Conservation (phyloP, 2,113 vertebrate species). For the Morone chrysops region DNA sequence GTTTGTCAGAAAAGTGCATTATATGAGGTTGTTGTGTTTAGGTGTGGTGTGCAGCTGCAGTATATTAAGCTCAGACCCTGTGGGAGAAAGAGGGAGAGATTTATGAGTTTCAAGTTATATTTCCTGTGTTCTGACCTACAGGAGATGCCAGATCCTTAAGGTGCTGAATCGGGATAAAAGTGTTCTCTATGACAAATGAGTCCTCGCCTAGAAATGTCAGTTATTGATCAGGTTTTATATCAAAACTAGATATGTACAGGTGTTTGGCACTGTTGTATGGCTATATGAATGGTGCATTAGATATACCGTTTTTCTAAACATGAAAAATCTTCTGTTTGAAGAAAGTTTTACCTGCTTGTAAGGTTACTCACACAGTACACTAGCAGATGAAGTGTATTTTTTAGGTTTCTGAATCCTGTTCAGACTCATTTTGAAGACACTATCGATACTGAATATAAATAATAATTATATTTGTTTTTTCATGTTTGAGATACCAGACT, state of each 20-base stretch:
- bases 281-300: not conserved
- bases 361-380: not conserved
- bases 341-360: not conserved
- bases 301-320: not conserved
- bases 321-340: not conserved
- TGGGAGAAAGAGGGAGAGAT: conserved; percentile 38
- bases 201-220: conserved; percentile 25
- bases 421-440: not conserved
- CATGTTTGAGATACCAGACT: not conserved
- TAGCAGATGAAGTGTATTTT: not conserved
- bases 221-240: conserved; percentile 56
- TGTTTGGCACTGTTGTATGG: not conserved
- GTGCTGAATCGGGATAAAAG: conserved; percentile 51
- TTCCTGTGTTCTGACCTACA: conserved; percentile 21
- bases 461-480: not conserved
- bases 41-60: conserved; percentile 27
- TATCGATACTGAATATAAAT: not conserved
- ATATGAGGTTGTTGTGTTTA: not conserved
- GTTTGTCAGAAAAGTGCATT: conserved; percentile 12
- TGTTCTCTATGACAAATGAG: conserved; percentile 48
- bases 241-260: conserved; percentile 1
- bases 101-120: conserved; percentile 49
- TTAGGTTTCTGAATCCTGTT: not conserved
- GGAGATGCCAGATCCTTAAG: conserved; percentile 28
- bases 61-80: not conserved